Evolutionary conservation across 2,888 invertebrate species (phyloP).

Genomic region (Listrodromus nycthemerus): DNA sequence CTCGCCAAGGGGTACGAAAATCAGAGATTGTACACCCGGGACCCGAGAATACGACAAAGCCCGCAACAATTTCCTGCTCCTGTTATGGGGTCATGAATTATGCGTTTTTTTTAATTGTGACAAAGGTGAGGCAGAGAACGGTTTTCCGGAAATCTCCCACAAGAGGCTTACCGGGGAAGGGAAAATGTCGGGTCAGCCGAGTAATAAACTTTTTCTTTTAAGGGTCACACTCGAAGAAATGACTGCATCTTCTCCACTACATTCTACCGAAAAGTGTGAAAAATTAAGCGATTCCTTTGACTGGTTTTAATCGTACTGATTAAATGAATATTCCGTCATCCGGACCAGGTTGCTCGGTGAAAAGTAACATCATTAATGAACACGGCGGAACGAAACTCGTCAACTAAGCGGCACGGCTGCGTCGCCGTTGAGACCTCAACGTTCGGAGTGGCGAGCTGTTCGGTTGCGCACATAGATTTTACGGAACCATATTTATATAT

Average conservation of each 20-base stretch:
- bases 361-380: neutral
- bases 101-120: constrained; percentile 56
- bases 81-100: constrained; percentile 2
- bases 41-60: constrained; percentile 47
- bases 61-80: constrained; percentile 50
- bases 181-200: neutral
- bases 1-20: constrained; percentile 56
- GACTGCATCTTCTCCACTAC: neutral
- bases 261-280: too few species aligned
- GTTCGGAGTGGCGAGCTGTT: constrained; percentile 2
- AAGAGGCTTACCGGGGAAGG: neutral
- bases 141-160: constrained; percentile 3
- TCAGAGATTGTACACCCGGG: constrained; percentile 63
- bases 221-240: neutral
- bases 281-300: too few species aligned
- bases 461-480: constrained; percentile 8
- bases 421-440: constrained; percentile 2
- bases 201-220: neutral
- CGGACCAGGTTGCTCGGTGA: neutral
- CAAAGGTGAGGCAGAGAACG: constrained; percentile 8
- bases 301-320: too few species aligned
- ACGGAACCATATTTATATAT: constrained; percentile 44
- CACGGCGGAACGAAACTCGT: neutral
- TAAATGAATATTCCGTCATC: too few species aligned
- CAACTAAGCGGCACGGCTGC: neutral